Percentiles rank a stretch among this genome's conserved stretches.
These are phyloP conservation scores for Botia kubotai DNA, from an alignment of 2,797 vertebrate genomes.

Conservation along the genomic window DNA sequence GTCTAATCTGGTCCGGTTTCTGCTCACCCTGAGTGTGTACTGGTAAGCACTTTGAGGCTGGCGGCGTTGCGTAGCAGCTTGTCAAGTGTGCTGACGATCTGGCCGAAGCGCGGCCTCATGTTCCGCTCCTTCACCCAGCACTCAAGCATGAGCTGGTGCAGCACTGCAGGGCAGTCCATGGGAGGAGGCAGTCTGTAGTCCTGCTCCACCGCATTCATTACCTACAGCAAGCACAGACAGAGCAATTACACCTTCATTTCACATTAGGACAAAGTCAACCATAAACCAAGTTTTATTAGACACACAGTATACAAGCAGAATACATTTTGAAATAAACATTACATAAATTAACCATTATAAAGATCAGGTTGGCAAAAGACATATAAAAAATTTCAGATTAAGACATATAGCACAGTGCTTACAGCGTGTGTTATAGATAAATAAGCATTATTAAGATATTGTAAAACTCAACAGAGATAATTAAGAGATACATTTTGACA, in stretches of 20 bases:
- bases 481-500: too few relatives aligned
- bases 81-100: conserved; percentile 97
- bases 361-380: neutral
- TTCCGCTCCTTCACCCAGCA: conserved; percentile 99
- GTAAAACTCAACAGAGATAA: too few relatives aligned
- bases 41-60: conserved; percentile 96
- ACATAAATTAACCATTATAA: neutral
- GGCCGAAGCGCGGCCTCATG: conserved; percentile 95
- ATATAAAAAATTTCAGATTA: neutral
- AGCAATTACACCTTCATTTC: conserved; percentile 30
- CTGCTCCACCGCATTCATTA: conserved; percentile 96
- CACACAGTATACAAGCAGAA: conserved; percentile 1
- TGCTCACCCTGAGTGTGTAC: conserved; percentile 93
- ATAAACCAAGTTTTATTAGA: conserved; percentile 15
- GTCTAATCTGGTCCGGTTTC: neutral
- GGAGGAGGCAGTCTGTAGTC: conserved; percentile 90
- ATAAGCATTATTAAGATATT: neutral
- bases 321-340: neutral
- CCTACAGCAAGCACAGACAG: conserved; percentile 73
- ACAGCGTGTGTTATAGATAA: neutral
- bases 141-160: conserved; percentile 99
- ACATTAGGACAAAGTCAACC: neutral
- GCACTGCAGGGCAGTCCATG: conserved; percentile 92
- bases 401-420: neutral
- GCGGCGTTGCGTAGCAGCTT: conserved; percentile 97